Evolutionary conservation across 2,797 vertebrate genomes (phyloP).

Genomic region (Rhinella marina): DNA sequence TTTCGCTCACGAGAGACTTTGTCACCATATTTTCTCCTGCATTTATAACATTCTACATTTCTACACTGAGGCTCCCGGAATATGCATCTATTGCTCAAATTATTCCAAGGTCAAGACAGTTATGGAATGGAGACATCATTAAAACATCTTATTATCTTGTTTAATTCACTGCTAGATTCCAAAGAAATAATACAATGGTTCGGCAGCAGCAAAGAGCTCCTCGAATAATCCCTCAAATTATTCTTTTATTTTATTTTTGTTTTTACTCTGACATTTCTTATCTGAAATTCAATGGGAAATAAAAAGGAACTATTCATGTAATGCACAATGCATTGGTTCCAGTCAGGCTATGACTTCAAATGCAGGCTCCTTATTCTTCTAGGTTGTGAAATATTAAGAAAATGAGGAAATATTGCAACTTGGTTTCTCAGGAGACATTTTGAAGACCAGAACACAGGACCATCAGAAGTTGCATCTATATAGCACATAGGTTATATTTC

Average conservation of each 20-base stretch:
- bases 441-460: background rate
- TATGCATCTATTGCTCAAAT: background rate
- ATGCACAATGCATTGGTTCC: background rate
- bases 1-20: background rate
- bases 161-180: slow-evolving; percentile 19
- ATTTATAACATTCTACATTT: slow-evolving; percentile 30
- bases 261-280: background rate
- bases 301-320: background rate
- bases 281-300: background rate
- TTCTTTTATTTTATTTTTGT: slow-evolving; percentile 19
- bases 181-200: slow-evolving; percentile 5
- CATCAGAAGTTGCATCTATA: background rate
- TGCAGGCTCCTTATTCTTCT: background rate
- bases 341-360: background rate
- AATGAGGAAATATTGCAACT: background rate
- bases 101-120: slow-evolving; percentile 43
- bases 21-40: slow-evolving; percentile 25
- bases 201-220: background rate
- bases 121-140: slow-evolving; percentile 34
- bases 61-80: background rate
- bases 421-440: background rate
- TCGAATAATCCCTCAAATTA: background rate
- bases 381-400: background rate
- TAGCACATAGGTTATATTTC: background rate
- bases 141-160: slow-evolving; percentile 37